These are phyloP conservation scores for Leontocebus nigricollis DNA, from an alignment of 2,797 vertebrate species.

Conservation along the genomic window DNA sequence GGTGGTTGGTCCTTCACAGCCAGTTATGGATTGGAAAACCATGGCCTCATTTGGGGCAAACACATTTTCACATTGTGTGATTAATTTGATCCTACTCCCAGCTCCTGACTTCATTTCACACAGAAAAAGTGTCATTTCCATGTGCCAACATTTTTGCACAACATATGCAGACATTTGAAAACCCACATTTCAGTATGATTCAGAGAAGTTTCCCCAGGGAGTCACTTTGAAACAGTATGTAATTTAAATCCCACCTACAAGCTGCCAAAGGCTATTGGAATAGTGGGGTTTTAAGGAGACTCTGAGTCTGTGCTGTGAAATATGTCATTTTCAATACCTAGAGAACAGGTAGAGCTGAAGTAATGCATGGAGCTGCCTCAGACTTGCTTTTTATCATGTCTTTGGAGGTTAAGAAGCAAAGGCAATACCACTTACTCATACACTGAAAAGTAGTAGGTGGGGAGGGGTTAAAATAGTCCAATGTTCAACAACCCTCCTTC, in stretches of 20 bases:
- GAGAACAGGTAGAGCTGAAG: slow-evolving; percentile 55
- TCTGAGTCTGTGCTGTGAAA: slow-evolving; percentile 46
- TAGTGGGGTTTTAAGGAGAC: slow-evolving; percentile 21
- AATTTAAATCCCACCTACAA: slow-evolving; percentile 67
- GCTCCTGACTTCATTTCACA: slow-evolving; percentile 29
- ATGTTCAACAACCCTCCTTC: neutral
- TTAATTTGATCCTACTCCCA: slow-evolving; percentile 43
- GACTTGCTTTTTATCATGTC: neutral
- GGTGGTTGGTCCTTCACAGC: neutral
- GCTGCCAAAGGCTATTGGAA: slow-evolving; percentile 42
- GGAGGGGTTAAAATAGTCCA: slow-evolving; percentile 26
- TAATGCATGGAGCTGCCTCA: slow-evolving; percentile 14
- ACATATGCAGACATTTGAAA: slow-evolving; percentile 64
- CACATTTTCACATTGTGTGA: neutral
- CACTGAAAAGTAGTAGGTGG: slow-evolving; percentile 11
- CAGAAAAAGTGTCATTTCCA: slow-evolving; percentile 46
- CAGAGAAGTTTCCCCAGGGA: slow-evolving; percentile 38
- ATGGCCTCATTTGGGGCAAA: slow-evolving; percentile 10
- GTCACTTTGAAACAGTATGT: neutral
- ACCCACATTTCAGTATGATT: slow-evolving; percentile 44
- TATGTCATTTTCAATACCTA: slow-evolving; percentile 26
- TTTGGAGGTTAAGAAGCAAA: slow-evolving; percentile 28
- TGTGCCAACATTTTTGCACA: slow-evolving; percentile 42
- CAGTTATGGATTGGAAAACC: neutral
- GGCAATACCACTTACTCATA: neutral